Evolutionary conservation across 1,140 invertebrate species (phyloP).

Genomic region (Gryllus bimaculatus): DNA sequence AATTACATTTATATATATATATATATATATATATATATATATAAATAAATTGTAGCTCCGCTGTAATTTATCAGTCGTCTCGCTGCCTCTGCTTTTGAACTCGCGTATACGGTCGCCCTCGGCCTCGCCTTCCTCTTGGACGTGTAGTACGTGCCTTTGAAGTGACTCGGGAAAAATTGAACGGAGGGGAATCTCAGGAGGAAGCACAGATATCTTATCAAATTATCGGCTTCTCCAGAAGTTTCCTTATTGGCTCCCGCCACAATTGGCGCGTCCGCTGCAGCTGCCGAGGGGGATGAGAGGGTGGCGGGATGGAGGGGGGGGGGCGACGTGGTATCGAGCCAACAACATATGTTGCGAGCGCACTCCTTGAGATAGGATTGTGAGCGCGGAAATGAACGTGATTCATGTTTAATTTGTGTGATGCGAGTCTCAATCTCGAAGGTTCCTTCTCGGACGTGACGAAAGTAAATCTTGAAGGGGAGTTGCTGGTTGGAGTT

Average conservation of each 20-base stretch:
- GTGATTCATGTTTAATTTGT: constrained; percentile 5
- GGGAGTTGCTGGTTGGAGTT: neutral
- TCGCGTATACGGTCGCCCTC: too few species aligned
- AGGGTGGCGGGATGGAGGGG: too few species aligned
- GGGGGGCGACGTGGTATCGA: neutral
- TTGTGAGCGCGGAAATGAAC: neutral
- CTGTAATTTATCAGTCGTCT: too few species aligned
- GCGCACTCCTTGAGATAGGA: neutral
- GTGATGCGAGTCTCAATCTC: neutral
- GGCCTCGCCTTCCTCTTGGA: too few species aligned
- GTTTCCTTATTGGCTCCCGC: neutral
- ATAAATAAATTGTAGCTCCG: too few species aligned
- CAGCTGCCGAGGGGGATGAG: neutral
- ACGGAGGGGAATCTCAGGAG: neutral
- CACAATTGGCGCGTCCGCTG: neutral
- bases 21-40: too few species aligned
- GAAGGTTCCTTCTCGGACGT: neutral
- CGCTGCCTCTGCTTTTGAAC: too few species aligned
- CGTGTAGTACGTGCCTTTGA: too few species aligned
- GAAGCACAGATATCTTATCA: neutral
- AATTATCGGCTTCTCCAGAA: neutral
- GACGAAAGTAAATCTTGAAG: neutral
- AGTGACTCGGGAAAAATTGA: neutral
- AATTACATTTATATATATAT: too few species aligned
- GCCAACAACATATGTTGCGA: neutral